phyloP scores from a whole-genome alignment of 2,797 vertebrate genomes.

The Artibeus lituratus region DNA sequence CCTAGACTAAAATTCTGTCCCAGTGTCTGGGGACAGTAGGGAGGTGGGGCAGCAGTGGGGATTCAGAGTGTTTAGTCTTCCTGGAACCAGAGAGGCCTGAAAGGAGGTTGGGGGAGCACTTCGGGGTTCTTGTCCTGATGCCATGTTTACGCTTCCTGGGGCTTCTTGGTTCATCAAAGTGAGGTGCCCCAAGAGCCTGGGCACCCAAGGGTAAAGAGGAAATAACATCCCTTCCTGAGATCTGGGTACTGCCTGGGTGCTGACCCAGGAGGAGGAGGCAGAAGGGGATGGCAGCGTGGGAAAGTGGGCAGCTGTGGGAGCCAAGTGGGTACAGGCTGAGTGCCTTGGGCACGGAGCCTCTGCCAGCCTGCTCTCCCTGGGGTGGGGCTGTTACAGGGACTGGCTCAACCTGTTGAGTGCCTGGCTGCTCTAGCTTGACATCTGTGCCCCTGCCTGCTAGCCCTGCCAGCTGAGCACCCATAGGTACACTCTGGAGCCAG shows the following conservation, averaged over 20 bases:
- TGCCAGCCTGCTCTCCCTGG: constrained; percentile 71
- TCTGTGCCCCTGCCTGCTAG: constrained; percentile 62
- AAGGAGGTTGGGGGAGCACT: neutral
- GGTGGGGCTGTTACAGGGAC: constrained; percentile 72
- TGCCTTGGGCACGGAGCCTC: constrained; percentile 76
- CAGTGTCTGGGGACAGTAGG: neutral
- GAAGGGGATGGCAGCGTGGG: constrained; percentile 69
- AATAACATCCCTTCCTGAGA: constrained; percentile 33
- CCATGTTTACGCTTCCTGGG: neutral
- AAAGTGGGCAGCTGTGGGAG: constrained; percentile 74
- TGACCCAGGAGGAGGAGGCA: constrained; percentile 26
- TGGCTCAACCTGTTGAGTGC: constrained; percentile 75
- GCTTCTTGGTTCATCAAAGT: neutral
- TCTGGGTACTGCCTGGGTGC: constrained; percentile 46
- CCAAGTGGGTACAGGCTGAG: constrained; percentile 64
- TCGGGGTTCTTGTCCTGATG: neutral
- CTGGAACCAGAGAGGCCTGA: neutral
- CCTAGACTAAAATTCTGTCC: constrained; percentile 11
- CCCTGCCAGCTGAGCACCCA: constrained; percentile 54
- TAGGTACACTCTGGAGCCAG: neutral
- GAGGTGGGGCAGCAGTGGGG: neutral
- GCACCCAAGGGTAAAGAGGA: constrained; percentile 16
- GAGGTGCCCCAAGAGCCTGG: neutral
- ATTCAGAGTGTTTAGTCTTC: constrained; percentile 31
- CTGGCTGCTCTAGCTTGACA: constrained; percentile 62